Evolutionary conservation across 2,797 vertebrate genomes (phyloP).

Genomic region (Sebastolobus altivelis): DNA sequence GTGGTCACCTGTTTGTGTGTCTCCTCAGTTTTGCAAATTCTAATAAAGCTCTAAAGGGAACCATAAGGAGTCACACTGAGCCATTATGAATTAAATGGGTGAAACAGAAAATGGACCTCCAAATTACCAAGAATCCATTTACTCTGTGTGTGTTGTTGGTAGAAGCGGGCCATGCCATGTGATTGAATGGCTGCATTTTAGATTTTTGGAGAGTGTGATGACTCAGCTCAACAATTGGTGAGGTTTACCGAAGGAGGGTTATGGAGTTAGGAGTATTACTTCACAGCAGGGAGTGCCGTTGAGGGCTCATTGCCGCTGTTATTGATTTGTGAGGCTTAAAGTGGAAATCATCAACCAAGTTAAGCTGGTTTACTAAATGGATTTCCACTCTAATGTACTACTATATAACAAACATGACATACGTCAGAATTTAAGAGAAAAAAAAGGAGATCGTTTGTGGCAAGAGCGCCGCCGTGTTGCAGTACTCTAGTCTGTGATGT

Average conservation of each 20-base stretch:
- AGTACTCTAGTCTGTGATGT: too few relatives aligned
- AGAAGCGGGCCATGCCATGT: neutral
- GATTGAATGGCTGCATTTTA: slow-evolving; percentile 13
- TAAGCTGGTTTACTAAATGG: too few relatives aligned
- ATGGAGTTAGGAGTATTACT: neutral
- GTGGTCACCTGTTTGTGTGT: neutral
- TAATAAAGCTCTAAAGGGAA: slow-evolving; percentile 14
- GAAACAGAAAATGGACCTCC: slow-evolving; percentile 40
- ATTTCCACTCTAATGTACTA: too few relatives aligned
- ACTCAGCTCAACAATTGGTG: slow-evolving; percentile 35
- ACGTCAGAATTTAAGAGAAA: too few relatives aligned
- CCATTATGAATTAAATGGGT: slow-evolving; percentile 34
- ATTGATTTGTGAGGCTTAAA: slow-evolving; percentile 24
- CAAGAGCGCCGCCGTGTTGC: too few relatives aligned
- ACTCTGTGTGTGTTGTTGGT: slow-evolving; percentile 6
- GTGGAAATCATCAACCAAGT: too few relatives aligned
- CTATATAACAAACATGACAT: too few relatives aligned
- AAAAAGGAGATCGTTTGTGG: too few relatives aligned
- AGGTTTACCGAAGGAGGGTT: neutral
- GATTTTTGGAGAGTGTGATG: slow-evolving; percentile 11
- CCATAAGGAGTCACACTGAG: slow-evolving; percentile 31
- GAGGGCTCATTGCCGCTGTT: neutral
- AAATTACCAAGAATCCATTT: slow-evolving; percentile 53
- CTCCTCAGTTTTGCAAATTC: slow-evolving; percentile 12
- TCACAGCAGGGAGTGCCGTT: neutral